Evolutionary conservation across 2,888 invertebrate genomes (phyloP), one percentile per base, ranked within the genome.

Genomic region (Rhagium mordax): DNA sequence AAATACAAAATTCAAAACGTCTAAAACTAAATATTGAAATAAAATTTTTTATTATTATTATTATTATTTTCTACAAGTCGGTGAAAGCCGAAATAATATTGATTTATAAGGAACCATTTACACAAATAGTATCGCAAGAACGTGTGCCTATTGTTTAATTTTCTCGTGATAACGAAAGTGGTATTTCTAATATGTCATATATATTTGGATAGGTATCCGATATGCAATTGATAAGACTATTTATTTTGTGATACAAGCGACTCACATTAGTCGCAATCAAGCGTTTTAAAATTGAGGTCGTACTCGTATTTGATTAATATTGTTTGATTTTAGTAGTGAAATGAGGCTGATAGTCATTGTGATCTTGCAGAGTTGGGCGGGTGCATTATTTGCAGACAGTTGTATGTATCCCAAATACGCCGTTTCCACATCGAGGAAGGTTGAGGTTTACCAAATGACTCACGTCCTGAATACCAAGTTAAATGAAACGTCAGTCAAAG

Each of bases 181-280:
- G 41, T 41, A n/a, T 41, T 41, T n/a, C 41, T 41, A 41, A 41
- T 41, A 41, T 41, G 41, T 13, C 41, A n/a, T 41, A 13, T 24
- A 13, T 20, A 53, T 13, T 2, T 24, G 18, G 13, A 33, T 8
- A n/a, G n/a, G n/a, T n/a, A 60, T 33, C 16, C 18, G 18, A 16
- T 60, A 59, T 60, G 16, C 33, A 27, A 59, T 29, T 60, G 60
- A 60, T 60, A 60, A 60, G 33, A 60, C 16, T 60, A 41, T 33
- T 29, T 16, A 15, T 10, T 20, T 51, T 18, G 10, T 51, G 51
- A 33, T 24, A 60, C 27, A 20, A 27, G 55, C 27, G 4, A 60
- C 13, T 20, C n/a, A 60, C 33, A 59, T 59, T 13, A 60, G 60
- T 60, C 13, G 60, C 60, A 16, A 60, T 41, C 33, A 3, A 29